Evolutionary conservation across 2,797 vertebrate species (phyloP), one percentile per base, ranked within the genome.

Genomic region (Xenentodon cancila): DNA sequence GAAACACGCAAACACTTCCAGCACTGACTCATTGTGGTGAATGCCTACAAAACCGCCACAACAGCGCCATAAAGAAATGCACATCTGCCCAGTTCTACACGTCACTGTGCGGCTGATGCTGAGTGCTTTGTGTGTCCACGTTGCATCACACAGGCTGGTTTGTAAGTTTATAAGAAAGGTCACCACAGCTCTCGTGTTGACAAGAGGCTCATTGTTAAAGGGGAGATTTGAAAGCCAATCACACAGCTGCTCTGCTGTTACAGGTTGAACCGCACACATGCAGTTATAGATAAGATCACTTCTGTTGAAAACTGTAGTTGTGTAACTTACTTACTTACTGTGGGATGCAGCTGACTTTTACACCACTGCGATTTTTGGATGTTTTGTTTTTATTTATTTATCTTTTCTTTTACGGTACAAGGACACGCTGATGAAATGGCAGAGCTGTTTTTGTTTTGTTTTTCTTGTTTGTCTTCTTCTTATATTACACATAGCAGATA

Each of bases 241-340:
- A 77, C 74, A 79, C 81, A 87, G 76, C 89, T 84, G 85, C 80
- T 79, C 49, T 74, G 71, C 72, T 81, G 69, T 68, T 79, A 70
- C 56, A 68, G 71, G 75, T 53, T 55, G 53, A 57, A 19, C 69
- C 60, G 69, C 85, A 83, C 82, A 80, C 81, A 73, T 73, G 75
- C 71, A 84, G 71, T 21, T 15, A 60, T 53, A 81, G 86, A 91
- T 89, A 90, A 87, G 80, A 88, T 89, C 86, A 58, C 67, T 73
- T 77, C 66, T 82, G 82, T 68, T 68, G 66, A 60, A 81, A 75
- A 81, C 22, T 55, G 55, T 45, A 63, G 75, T 84, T 85, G 80
- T 79, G 75, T 75, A 86, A 86, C 80, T 81, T 77, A 82, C 81
- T 89, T 84, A n/a, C 82, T 59, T 53, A 58, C 54, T 18, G 46